These are phyloP conservation scores for Rhabdophis nuchalis DNA, from an alignment of 2,797 vertebrate species.

Conservation along the genomic window DNA sequence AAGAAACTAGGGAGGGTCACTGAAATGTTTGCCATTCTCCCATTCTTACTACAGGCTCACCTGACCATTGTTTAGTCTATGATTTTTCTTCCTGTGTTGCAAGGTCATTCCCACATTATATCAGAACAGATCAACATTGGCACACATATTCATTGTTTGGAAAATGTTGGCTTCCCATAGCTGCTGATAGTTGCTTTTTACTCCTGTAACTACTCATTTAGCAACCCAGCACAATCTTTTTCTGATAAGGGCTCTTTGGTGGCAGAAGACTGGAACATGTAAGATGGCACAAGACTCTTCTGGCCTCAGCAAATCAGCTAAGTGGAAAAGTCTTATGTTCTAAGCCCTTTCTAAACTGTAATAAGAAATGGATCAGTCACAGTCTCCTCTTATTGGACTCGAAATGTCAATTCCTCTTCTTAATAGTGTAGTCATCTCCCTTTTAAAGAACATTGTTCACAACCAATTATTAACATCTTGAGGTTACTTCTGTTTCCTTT, in stretches of 20 bases:
- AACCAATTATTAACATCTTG: background rate
- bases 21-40: background rate
- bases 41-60: background rate
- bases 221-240: background rate
- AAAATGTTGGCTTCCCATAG: background rate
- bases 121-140: background rate
- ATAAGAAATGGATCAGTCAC: background rate
- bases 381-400: slow-evolving; percentile 19
- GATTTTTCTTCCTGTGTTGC: background rate
- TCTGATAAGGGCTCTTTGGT: background rate
- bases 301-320: background rate
- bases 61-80: background rate
- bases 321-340: background rate
- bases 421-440: background rate
- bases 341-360: background rate
- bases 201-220: background rate
- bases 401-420: slow-evolving; percentile 40
- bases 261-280: background rate
- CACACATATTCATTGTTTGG: background rate
- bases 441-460: background rate
- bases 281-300: background rate
- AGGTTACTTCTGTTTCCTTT: slow-evolving; percentile 34
- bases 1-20: background rate
- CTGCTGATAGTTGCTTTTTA: background rate
- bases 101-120: background rate